Base-by-base conservation (phyloP, 2,888 invertebrate genomes). In the Agrotis ipsilon region DNA sequence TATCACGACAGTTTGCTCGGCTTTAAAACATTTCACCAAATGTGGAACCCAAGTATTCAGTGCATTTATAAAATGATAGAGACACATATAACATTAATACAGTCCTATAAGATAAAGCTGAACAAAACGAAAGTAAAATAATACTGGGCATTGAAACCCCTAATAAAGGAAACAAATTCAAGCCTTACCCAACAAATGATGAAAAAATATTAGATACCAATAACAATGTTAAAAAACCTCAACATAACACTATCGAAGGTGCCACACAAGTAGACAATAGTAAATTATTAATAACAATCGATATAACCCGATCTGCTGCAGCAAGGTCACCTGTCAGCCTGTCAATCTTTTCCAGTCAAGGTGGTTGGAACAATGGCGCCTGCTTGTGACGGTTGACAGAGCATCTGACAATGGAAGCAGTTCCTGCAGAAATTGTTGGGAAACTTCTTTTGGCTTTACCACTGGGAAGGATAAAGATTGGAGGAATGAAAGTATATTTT, bases 351-450 rank as follows among this genome's bases (percentile, higher is more conserved):
- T 58, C 54, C 54, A 60, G 27, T 49, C 72, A 80, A 72, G 76
- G 76, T 62, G 61, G 0, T 55, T 18, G 27, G 21, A 72, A 84
- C 84, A 84, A 83, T 84, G 54, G 72, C 45, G 58, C 72, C 72
- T 49, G 66, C 57, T 72, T 73, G 80, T 82, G 78, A 84, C 78
- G 84, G 68, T 73, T 83, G 82, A 84, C 78, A 78, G 74, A 67
- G 65, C 71, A 59, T 58, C 19, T 63, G 59, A 84, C 82, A 84
- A 80, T 75, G 60, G 65, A 65, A 59, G 27, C 62, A 60, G 62
- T 68, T 74, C 57, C 64, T 62, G 64, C 46, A 55, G 39, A 64
- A 62, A 49, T 48, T 55, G 54, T 67, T 75, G 21, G 16, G 43
- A 57, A 75, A 74, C 27, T 48, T 71, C 11, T 64, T 65, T 48